Percentiles rank a stretch among this genome's conserved stretches.
phyloP scores from a whole-genome alignment of 2,888 invertebrate genomes.

The Platycheirus albimanus region DNA sequence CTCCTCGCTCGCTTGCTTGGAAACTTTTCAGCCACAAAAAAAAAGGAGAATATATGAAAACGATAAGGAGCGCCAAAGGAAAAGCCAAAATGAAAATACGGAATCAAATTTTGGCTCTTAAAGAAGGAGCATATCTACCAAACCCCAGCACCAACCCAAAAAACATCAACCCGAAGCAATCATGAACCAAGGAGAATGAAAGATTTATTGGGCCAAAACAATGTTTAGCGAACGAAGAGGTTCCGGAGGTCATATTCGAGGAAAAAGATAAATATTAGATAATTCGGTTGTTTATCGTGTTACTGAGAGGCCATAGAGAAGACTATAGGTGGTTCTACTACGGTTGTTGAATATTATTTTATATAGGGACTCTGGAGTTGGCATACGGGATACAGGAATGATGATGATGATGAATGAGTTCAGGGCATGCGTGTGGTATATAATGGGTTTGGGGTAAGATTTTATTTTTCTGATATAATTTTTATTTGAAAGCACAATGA shows the following conservation, averaged over 20 bases:
- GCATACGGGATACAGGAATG: too few species aligned
- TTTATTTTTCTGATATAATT: background rate
- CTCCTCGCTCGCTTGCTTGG: too few species aligned
- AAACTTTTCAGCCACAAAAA: conserved; percentile 19
- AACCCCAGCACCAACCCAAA: conserved; percentile 9
- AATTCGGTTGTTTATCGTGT: conserved; percentile 72
- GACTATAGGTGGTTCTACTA: background rate
- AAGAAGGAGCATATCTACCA: too few species aligned
- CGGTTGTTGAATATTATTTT: background rate
- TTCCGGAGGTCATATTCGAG: conserved; percentile 68
- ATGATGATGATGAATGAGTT: conserved; percentile 62
- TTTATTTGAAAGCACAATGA: background rate
- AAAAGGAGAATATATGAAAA: too few species aligned
- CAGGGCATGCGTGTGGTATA: conserved; percentile 62
- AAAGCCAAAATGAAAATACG: conserved; percentile 53
- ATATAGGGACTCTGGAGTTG: too few species aligned
- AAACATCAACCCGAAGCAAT: background rate
- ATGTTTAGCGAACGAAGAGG: conserved; percentile 60
- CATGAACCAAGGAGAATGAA: conserved; percentile 12
- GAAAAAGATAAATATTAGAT: conserved; percentile 74
- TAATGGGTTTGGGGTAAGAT: conserved; percentile 30
- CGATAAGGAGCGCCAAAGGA: conserved; percentile 63
- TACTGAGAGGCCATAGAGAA: conserved; percentile 57
- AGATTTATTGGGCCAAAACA: conserved; percentile 69
- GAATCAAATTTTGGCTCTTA: conserved; percentile 59